phyloP scores from a whole-genome alignment of 2,888 invertebrate genomes.

The Periphyllus acericola region DNA sequence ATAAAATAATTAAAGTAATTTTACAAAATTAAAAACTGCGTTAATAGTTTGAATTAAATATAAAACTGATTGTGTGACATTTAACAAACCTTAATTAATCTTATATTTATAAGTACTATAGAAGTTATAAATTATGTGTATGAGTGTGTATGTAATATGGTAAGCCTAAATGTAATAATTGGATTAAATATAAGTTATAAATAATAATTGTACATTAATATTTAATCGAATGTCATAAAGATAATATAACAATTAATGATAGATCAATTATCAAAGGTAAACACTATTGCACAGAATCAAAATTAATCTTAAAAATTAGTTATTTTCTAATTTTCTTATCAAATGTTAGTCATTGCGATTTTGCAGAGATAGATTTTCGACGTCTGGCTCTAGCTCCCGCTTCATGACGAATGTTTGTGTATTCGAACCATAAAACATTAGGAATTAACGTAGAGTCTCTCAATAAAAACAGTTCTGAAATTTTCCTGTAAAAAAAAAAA shows the following conservation, averaged over 20 bases:
- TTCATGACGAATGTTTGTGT: slow-evolving; percentile 86
- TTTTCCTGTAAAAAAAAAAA: slow-evolving; percentile 73
- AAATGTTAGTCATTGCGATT: slow-evolving; percentile 77
- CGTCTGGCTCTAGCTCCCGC: slow-evolving; percentile 81
- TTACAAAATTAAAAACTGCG: not conserved
- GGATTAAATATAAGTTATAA: not conserved
- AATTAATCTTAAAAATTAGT: not conserved
- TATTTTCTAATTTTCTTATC: not conserved
- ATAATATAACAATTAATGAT: not conserved
- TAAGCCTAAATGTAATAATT: not conserved
- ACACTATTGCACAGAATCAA: slow-evolving; percentile 18
- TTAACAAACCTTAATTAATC: not conserved
- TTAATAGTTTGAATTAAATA: not conserved
- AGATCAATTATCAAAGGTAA: not conserved
- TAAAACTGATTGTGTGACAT: not conserved
- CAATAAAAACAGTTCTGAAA: slow-evolving; percentile 85
- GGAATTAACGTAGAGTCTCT: slow-evolving; percentile 91
- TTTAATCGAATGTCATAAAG: not conserved
- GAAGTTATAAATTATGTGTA: not conserved
- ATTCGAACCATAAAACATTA: slow-evolving; percentile 93
- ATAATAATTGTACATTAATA: not conserved
- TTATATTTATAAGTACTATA: not conserved
- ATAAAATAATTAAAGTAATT: not conserved
- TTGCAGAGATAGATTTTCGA: slow-evolving; percentile 82
- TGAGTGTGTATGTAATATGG: not conserved